Conservation (phyloP, 2,113 vertebrate genomes). For the Nanorana parkeri region DNA sequence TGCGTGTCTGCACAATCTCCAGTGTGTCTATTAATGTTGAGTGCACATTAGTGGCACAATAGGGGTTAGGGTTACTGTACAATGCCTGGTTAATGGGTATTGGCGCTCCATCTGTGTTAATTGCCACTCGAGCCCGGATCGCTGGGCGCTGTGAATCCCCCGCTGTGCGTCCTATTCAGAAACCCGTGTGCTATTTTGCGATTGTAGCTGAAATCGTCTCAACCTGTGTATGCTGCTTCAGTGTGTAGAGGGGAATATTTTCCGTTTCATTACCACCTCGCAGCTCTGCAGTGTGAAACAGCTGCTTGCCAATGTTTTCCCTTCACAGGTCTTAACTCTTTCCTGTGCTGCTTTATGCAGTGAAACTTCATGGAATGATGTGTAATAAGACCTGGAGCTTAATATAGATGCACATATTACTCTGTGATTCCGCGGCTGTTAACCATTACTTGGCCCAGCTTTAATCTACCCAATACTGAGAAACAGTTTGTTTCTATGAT, state of each 20-base stretch:
- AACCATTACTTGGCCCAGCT: too few species aligned
- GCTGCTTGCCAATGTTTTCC: slow-evolving; percentile 25
- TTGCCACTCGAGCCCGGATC: slow-evolving; percentile 30
- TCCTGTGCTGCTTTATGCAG: not conserved
- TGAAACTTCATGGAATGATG: not conserved
- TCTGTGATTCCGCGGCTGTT: too few species aligned
- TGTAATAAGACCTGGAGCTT: too few species aligned
- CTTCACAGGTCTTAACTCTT: slow-evolving; percentile 1
- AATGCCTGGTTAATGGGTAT: slow-evolving; percentile 43
- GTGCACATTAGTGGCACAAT: slow-evolving; percentile 32
- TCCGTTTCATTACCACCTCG: slow-evolving; percentile 22
- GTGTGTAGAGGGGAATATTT: not conserved
- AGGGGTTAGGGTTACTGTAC: slow-evolving; percentile 30
- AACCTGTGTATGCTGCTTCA: not conserved
- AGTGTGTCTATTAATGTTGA: slow-evolving; percentile 19
- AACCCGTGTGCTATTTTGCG: not conserved
- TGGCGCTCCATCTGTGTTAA: slow-evolving; percentile 37
- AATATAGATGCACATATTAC: too few species aligned
- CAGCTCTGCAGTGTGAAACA: slow-evolving; percentile 28
- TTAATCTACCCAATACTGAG: too few species aligned
- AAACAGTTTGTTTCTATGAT: too few species aligned
- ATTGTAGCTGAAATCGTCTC: slow-evolving; percentile 24
- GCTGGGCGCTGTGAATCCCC: slow-evolving; percentile 19
- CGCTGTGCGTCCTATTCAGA: slow-evolving; percentile 18
- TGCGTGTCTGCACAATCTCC: slow-evolving; percentile 7